phyloP scores from a whole-genome alignment of 1,140 invertebrate species.

The Apis mellifera region DNA sequence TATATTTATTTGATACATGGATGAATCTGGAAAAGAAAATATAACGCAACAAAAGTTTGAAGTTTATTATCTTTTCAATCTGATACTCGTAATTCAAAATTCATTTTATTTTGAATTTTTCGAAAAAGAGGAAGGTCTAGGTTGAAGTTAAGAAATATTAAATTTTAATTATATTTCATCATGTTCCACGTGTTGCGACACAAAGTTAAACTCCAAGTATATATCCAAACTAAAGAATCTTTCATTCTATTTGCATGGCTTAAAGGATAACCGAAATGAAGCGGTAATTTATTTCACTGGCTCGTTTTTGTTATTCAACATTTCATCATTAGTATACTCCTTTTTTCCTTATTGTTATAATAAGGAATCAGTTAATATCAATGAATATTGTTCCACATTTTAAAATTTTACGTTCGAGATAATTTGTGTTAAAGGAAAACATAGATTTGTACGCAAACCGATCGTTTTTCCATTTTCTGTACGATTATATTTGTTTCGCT shows the following conservation, averaged over 20 bases:
- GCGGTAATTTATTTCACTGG: neutral
- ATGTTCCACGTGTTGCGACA: neutral
- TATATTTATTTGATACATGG: too few relatives aligned
- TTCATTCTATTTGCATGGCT: constrained; percentile 19
- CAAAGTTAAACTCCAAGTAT: neutral
- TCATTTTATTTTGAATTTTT: neutral
- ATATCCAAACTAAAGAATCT: constrained; percentile 4
- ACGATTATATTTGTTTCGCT: neutral
- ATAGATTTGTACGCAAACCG: neutral
- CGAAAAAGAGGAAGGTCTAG: neutral
- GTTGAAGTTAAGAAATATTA: neutral
- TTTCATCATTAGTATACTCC: too few relatives aligned
- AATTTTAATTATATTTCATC: neutral
- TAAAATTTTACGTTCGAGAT: too few relatives aligned
- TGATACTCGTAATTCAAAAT: neutral
- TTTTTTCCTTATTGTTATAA: neutral
- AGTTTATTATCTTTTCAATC: neutral
- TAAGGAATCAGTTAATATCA: neutral
- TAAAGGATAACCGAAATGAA: constrained; percentile 14
- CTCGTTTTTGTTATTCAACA: neutral
- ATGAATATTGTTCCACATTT: too few relatives aligned
- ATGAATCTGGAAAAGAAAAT: too few relatives aligned
- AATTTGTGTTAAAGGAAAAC: neutral
- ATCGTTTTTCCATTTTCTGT: neutral
- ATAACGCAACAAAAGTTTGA: too few relatives aligned